A percentile compares a stretch with the other conserved stretches of the same genome.
These are phyloP conservation scores for Hypselothyrea guttata DNA, from an alignment of 2,888 invertebrate species.

Conservation along the genomic window DNA sequence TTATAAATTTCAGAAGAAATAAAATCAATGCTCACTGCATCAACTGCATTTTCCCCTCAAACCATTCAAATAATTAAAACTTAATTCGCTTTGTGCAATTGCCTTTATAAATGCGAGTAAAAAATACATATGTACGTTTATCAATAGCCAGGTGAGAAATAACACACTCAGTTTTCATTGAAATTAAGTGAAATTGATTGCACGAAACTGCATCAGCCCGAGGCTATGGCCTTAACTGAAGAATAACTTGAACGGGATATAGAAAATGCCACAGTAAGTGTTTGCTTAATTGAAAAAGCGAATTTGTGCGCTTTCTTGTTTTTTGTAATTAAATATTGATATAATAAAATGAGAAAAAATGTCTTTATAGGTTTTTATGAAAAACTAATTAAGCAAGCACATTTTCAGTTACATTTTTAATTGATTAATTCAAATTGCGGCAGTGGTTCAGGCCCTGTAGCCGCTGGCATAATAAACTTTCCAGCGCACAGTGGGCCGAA, in stretches of 20 bases:
- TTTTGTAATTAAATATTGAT: slow-evolving; percentile 46
- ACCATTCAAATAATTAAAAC: slow-evolving; percentile 47
- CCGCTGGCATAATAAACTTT: slow-evolving; percentile 48
- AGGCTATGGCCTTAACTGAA: slow-evolving; percentile 8
- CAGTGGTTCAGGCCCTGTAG: slow-evolving; percentile 6
- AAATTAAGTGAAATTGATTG: slow-evolving; percentile 47
- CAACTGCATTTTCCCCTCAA: slow-evolving; percentile 36
- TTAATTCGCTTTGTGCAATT: slow-evolving; percentile 42
- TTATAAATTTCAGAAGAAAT: slow-evolving; percentile 12
- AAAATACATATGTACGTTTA: slow-evolving; percentile 7
- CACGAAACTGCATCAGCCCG: slow-evolving; percentile 4
- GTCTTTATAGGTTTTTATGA: slow-evolving; percentile 26
- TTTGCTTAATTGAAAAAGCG: slow-evolving; percentile 26
- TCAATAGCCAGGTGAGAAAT: not conserved
- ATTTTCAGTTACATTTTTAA: slow-evolving; percentile 33
- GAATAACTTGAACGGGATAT: not conserved
- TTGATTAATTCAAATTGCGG: slow-evolving; percentile 65
- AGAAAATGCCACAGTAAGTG: slow-evolving; percentile 5
- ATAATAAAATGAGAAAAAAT: slow-evolving; percentile 9
- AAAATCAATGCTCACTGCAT: slow-evolving; percentile 21
- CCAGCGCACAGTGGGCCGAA: no score
- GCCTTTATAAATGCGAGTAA: slow-evolving; percentile 32
- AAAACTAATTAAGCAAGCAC: slow-evolving; percentile 54
- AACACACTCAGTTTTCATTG: slow-evolving; percentile 41
- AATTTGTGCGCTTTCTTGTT: not conserved